Evolutionary conservation across 2,888 invertebrate species (phyloP).

Genomic region (Rhopalosiphum nymphaeae): DNA sequence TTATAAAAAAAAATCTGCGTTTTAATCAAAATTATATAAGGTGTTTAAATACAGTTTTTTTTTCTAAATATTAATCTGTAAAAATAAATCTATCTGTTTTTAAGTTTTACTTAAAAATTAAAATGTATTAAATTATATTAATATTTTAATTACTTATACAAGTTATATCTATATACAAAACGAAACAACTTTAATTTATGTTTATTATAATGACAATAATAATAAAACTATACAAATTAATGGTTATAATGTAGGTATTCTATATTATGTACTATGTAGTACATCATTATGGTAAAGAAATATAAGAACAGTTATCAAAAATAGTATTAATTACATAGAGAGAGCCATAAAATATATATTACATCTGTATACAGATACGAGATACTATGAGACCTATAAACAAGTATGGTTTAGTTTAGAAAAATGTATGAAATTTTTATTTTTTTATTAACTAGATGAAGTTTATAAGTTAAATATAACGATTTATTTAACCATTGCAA

Average conservation of each 20-base stretch:
- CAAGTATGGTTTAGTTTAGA: background rate
- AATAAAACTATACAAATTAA: background rate
- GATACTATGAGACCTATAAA: background rate
- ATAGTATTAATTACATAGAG: background rate
- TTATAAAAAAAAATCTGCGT: too few relatives aligned
- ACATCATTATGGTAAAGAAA: background rate
- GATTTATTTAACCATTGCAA: background rate
- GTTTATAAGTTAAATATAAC: background rate
- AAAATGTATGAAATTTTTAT: background rate
- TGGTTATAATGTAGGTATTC: background rate
- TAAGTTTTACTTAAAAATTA: background rate
- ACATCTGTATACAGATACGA: background rate
- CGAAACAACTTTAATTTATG: background rate
- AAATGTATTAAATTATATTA: background rate
- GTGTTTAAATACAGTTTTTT: too few relatives aligned
- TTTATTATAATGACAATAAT: background rate
- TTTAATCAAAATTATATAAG: too few relatives aligned
- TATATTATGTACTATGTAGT: background rate
- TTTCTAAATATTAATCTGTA: too few relatives aligned
- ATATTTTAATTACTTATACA: background rate
- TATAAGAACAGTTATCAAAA: background rate
- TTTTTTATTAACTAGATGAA: background rate
- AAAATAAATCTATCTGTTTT: background rate
- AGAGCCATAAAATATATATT: background rate
- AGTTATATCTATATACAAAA: background rate